phyloP scores from a whole-genome alignment of 2,113 vertebrate genomes.

The Patagioenas fasciata region DNA sequence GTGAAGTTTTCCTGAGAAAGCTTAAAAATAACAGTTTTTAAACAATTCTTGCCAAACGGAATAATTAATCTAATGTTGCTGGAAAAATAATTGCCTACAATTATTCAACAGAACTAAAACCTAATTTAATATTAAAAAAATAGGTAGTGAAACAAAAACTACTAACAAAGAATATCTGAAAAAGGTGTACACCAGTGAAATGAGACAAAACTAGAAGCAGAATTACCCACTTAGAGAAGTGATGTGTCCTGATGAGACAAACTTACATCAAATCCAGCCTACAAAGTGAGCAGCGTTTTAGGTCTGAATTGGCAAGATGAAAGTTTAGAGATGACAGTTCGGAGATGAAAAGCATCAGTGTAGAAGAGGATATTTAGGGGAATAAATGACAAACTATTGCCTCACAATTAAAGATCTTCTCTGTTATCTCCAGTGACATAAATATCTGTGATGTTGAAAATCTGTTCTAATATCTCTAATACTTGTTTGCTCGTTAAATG shows the following conservation, averaged over 20 bases:
- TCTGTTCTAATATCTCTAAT: background rate
- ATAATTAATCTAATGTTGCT: background rate
- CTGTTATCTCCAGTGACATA: background rate
- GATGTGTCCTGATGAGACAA: too few species aligned
- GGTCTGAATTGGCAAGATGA: background rate
- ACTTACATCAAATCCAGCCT: fast-evolving
- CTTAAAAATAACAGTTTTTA: background rate
- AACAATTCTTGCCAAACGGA: background rate
- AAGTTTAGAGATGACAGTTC: background rate
- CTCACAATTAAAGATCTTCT: background rate
- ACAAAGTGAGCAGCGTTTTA: background rate
- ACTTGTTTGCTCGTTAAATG: background rate
- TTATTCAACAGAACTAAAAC: background rate
- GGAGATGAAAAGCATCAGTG: background rate
- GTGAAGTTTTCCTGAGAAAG: background rate
- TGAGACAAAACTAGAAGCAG: background rate
- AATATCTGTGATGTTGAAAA: background rate
- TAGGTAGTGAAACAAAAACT: background rate
- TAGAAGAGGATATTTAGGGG: background rate
- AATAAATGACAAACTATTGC: background rate
- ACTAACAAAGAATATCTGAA: background rate
- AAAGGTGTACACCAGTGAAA: background rate
- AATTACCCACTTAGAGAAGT: background rate
- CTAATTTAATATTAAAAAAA: too few species aligned
- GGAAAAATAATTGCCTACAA: background rate